Evolutionary conservation across 2,113 vertebrate genomes (phyloP).

Genomic region (Paramisgurnus dabryanus): DNA sequence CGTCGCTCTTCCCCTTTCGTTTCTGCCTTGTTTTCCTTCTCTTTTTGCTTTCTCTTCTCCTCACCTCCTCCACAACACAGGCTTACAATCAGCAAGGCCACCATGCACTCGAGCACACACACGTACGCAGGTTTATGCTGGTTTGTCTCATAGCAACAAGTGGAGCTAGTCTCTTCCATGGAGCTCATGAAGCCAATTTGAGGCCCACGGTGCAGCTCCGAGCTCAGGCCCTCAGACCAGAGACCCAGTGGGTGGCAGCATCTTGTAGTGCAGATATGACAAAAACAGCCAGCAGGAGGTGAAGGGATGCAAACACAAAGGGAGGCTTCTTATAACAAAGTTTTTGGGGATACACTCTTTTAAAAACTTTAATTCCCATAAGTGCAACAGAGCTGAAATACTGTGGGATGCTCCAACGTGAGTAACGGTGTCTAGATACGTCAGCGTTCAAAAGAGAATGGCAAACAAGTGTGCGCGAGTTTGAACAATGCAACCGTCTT

Average conservation of each 20-base stretch:
- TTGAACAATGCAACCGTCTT: background rate
- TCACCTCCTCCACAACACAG: constrained; percentile 62
- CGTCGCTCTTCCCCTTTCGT: constrained; percentile 30
- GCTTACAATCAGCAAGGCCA: constrained; percentile 70
- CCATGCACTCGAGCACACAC: constrained; percentile 57
- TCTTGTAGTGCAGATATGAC: constrained; percentile 2
- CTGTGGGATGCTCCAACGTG: background rate
- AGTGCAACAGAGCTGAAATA: background rate
- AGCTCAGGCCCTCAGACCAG: constrained; percentile 4
- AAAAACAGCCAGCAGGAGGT: constrained; percentile 1
- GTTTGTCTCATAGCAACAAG: constrained; percentile 79
- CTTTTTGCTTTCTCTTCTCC: constrained; percentile 59
- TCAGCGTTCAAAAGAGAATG: background rate
- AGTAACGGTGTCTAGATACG: background rate
- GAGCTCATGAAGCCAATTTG: constrained; percentile 51
- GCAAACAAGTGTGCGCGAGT: background rate
- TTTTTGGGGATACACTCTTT: too few species aligned
- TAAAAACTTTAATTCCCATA: background rate
- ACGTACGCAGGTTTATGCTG: constrained; percentile 64
- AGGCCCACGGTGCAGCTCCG: constrained; percentile 47
- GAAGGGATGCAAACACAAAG: background rate
- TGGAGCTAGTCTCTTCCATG: constrained; percentile 61
- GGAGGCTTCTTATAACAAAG: too few species aligned
- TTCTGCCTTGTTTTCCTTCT: constrained; percentile 44
- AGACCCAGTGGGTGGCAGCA: constrained; percentile 28